Evolutionary conservation across 92 coral and sea anemone genomes (phyloP).

Genomic region (Desmophyllum pertusum): DNA sequence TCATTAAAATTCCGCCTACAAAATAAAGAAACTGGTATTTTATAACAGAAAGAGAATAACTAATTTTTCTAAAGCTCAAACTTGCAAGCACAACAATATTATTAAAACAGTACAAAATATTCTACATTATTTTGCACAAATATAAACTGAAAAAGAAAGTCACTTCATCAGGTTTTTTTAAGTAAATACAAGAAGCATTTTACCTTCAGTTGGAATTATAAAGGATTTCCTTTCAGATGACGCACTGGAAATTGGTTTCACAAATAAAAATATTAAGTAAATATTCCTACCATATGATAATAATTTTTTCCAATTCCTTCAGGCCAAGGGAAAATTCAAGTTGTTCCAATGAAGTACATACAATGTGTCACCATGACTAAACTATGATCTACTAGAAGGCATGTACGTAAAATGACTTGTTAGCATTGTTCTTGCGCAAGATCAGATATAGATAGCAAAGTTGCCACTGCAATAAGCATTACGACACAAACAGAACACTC

Average conservation of each 20-base stretch:
- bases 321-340: not conserved
- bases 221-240: not conserved
- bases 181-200: not conserved
- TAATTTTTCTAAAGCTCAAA: not conserved
- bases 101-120: not conserved
- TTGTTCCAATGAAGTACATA: not conserved
- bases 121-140: not conserved
- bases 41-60: too few relatives aligned
- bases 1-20: conserved; percentile 9
- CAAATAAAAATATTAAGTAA: not conserved
- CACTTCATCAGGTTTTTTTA: not conserved
- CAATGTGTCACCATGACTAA: not conserved
- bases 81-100: not conserved
- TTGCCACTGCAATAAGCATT: conserved; percentile 46
- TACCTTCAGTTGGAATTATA: not conserved
- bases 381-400: not conserved
- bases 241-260: not conserved
- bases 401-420: not conserved
- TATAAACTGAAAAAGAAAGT: not conserved
- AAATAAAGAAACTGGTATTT: too few relatives aligned
- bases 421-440: conserved; percentile 28
- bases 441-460: conserved; percentile 13
- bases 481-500: conserved; percentile 16
- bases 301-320: not conserved
- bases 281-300: conserved; percentile 25